Evolutionary conservation across 2,888 invertebrate species (phyloP), one percentile per base, ranked within the genome.

Genomic region (Rhagonycha fulva): DNA sequence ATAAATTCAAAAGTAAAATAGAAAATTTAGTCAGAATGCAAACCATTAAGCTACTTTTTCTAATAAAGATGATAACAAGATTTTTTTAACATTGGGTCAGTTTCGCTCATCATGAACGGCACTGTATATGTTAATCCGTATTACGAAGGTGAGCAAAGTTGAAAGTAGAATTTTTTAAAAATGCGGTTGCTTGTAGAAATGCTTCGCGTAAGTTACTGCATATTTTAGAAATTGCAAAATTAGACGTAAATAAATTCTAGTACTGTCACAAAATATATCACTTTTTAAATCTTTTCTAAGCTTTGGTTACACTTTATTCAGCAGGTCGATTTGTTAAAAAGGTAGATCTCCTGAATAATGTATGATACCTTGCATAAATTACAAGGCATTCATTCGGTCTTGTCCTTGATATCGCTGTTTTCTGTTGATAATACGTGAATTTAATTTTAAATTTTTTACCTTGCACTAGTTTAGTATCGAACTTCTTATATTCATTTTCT

Each of bases 311-410:
- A 63, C 32, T 68, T 32, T 32, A 74, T 70, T 74, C 74, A 74
- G 74, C 62, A 72, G 61, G 72, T 72, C 72, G 74, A 74, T 74
- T 74, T 70, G 70, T 69, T 69, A 74, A 74, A 70, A 68, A 70
- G 70, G 74, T 74, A 70, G 70, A 30, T 70, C 69, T 74, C 68
- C 66, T 74, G 74, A 74, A 74, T 74, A 74, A 74, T 74, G 70
- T 47, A 74, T 70, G 66, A 66, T 62, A 69, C 63, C 74, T 68
- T 73, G 72, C 72, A 74, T 70, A 70, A 69, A 74, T 74, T 68
- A 74, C 70, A 68, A 70, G 70, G 62, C 66, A 68, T 68, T 68
- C 68, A 66, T 70, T 68, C 61, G 68, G 61, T 68, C 68, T 72
- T 14, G 68, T 68, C 72, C 30, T 14, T 26, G 23, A 24, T 30